A percentile compares a stretch with the other conserved stretches of the same genome.
phyloP scores from a whole-genome alignment of 2,797 vertebrate genomes.

The Tolypeutes matacus region DNA sequence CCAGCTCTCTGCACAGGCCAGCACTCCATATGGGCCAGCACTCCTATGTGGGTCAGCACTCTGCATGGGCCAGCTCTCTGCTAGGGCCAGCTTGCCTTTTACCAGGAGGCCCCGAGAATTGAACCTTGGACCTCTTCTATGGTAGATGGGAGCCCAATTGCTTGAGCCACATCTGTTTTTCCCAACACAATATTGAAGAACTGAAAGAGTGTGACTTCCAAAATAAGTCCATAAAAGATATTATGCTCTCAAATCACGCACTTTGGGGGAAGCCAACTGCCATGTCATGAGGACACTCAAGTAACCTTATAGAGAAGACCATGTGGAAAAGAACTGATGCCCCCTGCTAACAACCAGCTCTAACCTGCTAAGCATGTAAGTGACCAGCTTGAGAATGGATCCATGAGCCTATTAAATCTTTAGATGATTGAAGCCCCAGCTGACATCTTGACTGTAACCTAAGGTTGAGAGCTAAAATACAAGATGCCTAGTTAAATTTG shows the following conservation, averaged over 20 bases:
- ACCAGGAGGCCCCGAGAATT: no score
- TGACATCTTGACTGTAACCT: not conserved
- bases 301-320: not conserved
- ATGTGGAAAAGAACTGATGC: not conserved
- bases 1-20: no score
- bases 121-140: no score
- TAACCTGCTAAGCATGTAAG: not conserved
- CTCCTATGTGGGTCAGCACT: no score
- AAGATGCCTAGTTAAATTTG: not conserved
- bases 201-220: not conserved
- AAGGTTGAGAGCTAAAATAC: not conserved
- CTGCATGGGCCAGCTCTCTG: no score
- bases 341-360: not conserved
- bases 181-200: slow-evolving; percentile 29
- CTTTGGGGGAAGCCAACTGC: not conserved
- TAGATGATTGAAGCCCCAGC: not conserved
- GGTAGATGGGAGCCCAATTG: no score
- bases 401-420: not conserved
- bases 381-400: not conserved
- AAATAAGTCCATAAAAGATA: not conserved
- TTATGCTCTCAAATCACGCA: not conserved
- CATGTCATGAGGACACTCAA: not conserved
- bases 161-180: no score
- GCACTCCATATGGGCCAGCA: no score
- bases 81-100: no score